Evolutionary conservation across 2,797 vertebrate species (phyloP).

Genomic region (Echiichthys vipera): DNA sequence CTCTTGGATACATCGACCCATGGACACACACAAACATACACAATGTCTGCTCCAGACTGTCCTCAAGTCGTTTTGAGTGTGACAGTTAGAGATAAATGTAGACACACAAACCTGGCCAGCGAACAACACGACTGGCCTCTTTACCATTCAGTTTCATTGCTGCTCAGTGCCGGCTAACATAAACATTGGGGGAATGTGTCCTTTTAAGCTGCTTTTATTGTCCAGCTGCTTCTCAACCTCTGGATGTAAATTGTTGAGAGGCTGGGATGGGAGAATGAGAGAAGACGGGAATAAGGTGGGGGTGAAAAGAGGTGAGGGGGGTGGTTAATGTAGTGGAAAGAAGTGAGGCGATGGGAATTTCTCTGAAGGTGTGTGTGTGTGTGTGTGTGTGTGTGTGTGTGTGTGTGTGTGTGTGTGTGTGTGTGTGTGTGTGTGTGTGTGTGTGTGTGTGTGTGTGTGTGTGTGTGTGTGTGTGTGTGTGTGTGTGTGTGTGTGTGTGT

Average conservation of each 20-base stretch:
- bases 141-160: conserved; percentile 75
- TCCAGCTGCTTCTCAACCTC: conserved; percentile 79
- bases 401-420: conserved; percentile 4
- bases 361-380: conserved; percentile 53
- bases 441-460: background rate
- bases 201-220: conserved; percentile 87
- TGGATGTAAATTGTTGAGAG: conserved; percentile 76
- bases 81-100: conserved; percentile 77
- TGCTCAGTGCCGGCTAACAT: conserved; percentile 67
- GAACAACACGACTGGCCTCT: conserved; percentile 66
- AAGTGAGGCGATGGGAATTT: conserved; percentile 41
- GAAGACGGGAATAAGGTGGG: conserved; percentile 18
- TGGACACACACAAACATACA: conserved; percentile 49
- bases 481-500: conserved; percentile 23
- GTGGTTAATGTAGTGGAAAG: conserved; percentile 71
- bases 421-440: conserved; percentile 22
- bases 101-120: conserved; percentile 63
- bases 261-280: conserved; percentile 54
- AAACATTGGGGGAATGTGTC: conserved; percentile 81
- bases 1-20: conserved; percentile 28
- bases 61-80: conserved; percentile 54
- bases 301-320: conserved; percentile 53
- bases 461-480: conserved; percentile 21
- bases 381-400: conserved; percentile 23
- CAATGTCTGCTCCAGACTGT: conserved; percentile 41